Base-by-base conservation (phyloP, 2,113 vertebrate genomes). In the Platysteira castanea region DNA sequence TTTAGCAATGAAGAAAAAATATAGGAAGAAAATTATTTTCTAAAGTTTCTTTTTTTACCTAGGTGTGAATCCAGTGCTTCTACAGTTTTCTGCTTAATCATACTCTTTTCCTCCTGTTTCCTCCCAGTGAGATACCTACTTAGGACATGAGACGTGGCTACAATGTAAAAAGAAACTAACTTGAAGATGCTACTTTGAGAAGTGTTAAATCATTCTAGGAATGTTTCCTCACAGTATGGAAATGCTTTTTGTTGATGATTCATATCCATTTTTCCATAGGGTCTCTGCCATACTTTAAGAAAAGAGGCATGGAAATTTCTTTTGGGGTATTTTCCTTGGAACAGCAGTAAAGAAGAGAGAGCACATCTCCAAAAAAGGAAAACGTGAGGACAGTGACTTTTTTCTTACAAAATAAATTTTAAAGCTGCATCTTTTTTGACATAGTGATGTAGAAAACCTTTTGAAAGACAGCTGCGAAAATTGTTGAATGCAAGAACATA, bases 271-370 rank as follows among this genome's bases (percentile, higher is more conserved):
- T 89, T 95, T 87, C 90, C 90, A 47, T 64, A 99, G 99, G 99
- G 99, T 41, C 98, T 99, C 57, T 98, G 98, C 93, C 98, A 99
- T 88, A 97, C 98, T 7, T 64, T 99, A 77, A 99, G 99, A 97
- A 99, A 99, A 84, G 99, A 99, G 61, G 98, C 97, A 13, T 99
- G 99, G 99, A 99, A 99, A 97, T 99, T 99, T 89, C 98, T 99
- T 91, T 83, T 99, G 96, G 98, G 99, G 1, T 99, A 99, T 95
- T 99, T 99, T 95, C 98, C 99, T 33, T 99, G 99, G 99, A 97
- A 98, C 81, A 99, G 99, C 95, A 98, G 99, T 31, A 98, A 98
- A 83, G 99, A 99, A 86, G 98, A 99, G 95, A 98, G 99, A 97
- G 98, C 98, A 89, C 94, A 89, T 26, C 96, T 99, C 65, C 99